Conservation (phyloP, 2,888 invertebrate genomes). For the Pinctada fucata region DNA sequence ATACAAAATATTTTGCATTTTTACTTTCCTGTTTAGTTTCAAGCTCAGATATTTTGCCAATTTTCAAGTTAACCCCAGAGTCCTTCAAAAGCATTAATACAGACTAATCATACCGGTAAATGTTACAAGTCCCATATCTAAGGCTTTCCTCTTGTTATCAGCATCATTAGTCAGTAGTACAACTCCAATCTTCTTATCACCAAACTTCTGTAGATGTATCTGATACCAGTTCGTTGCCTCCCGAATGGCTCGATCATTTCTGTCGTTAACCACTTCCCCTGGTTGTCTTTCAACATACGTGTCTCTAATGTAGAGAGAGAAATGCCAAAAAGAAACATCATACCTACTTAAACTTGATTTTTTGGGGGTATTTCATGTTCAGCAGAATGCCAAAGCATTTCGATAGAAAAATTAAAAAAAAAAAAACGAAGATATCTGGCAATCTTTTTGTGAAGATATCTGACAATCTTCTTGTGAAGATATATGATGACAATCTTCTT, state of each 20-base stretch:
- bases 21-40: too few species aligned
- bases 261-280: slow-evolving; percentile 91
- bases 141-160: slow-evolving; percentile 85
- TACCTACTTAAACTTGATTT: background rate
- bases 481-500: too few species aligned
- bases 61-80: too few species aligned
- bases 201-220: slow-evolving; percentile 81
- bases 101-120: slow-evolving; percentile 81
- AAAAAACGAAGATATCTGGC: too few species aligned
- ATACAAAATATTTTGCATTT: too few species aligned
- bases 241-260: slow-evolving; percentile 94
- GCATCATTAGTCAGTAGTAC: slow-evolving; percentile 91
- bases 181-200: slow-evolving; percentile 79
- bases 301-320: slow-evolving; percentile 81
- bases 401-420: background rate
- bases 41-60: too few species aligned
- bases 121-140: slow-evolving; percentile 84
- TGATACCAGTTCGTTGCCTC: slow-evolving; percentile 90
- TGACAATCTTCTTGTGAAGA: too few species aligned
- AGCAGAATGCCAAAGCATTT: background rate
- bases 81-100: too few species aligned
- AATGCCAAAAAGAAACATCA: background rate
- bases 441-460: too few species aligned
- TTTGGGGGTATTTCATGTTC: background rate
- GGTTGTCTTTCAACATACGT: slow-evolving; percentile 90